Base-by-base conservation (phyloP, 2,797 vertebrate genomes). In the Myoxocephalus aenaeus region DNA sequence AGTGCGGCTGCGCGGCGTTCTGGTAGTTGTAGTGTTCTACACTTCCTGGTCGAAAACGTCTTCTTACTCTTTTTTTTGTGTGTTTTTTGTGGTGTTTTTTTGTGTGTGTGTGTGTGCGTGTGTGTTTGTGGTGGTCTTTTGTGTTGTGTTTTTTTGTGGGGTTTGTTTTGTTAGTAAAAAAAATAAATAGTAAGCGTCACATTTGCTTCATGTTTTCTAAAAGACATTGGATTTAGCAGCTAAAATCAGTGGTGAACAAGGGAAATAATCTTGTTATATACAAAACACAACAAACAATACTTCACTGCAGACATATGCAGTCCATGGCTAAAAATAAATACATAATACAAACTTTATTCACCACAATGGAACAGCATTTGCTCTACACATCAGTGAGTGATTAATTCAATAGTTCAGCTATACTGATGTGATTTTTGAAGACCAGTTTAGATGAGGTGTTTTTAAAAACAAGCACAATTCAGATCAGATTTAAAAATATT, bases 11-110 rank as follows among this genome's bases (percentile, higher is more conserved):
- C 3, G 32, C 5, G n/a, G 2, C 0, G 4, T 4, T 11, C 0
- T 59, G 90, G 88, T 22, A 44, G 2, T 18, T 90, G 87, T 85
- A 89, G 87, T 91, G 89, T 73, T 73, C 0, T n/a, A 0, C 0
- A 1, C 3, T 8, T 20, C 27, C 2, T 14, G 15, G 0, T 12
- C 0, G 4, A 48, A 61, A 66, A 46, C 22, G 12, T 12, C 13
- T 0, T 22, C 0, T 22, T 42, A 13, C 34, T 32, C 5, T 32
- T 2, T 32, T 32, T 4, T 32, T 2, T 34, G 34, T 34, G 34
- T 34, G 34, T 34, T 7, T 34, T n/a, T 34, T 34, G 32, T 32
- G 32, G 32, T 5, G 18, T 48, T 18, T 9, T 51, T 51, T 9
- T 8, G 7, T 2, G n/a, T n/a, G n/a, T n/a, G n/a, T n/a, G n/a